A percentile compares a stretch with the other conserved stretches of the same genome.
Evolutionary conservation across 2,113 vertebrate genomes (phyloP).

Genomic region (Neoarius graeffei): DNA sequence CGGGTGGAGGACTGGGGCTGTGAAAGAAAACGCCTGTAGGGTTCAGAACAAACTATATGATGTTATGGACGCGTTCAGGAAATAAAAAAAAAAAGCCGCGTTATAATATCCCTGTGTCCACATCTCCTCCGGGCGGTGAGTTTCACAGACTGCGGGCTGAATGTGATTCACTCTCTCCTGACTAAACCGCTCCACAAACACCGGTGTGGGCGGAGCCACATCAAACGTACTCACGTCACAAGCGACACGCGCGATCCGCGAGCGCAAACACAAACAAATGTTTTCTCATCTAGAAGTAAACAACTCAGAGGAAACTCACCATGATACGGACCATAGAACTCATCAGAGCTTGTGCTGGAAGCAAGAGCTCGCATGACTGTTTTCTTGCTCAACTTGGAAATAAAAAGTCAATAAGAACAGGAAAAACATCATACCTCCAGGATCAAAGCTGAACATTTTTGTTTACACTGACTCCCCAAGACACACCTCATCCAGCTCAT

Average conservation of each 20-base stretch:
- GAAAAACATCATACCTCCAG: neutral
- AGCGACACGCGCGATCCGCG: conserved; percentile 37
- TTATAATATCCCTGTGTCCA: neutral
- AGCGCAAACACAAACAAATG: conserved; percentile 20
- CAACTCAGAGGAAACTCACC: neutral
- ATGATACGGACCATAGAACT: neutral
- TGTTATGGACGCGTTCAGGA: neutral
- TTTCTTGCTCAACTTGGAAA: neutral
- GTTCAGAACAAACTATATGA: neutral
- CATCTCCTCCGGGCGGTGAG: conserved; percentile 33
- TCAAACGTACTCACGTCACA: conserved; percentile 24
- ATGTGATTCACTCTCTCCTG: conserved; percentile 35
- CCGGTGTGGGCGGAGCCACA: conserved; percentile 30
- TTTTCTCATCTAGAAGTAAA: neutral
- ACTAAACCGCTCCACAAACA: conserved; percentile 33
- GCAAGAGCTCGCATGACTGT: neutral
- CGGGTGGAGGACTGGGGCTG: neutral
- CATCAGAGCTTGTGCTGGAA: neutral
- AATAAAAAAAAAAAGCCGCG: neutral
- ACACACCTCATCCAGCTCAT: neutral
- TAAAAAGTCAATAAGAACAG: too few relatives aligned
- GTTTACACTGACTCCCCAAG: neutral
- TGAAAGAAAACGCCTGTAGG: neutral
- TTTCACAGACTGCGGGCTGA: neutral
- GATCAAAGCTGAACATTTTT: neutral